These are phyloP conservation scores for Orthonevra nobilis DNA, from an alignment of 2,888 invertebrate genomes.

Conservation along the genomic window DNA sequence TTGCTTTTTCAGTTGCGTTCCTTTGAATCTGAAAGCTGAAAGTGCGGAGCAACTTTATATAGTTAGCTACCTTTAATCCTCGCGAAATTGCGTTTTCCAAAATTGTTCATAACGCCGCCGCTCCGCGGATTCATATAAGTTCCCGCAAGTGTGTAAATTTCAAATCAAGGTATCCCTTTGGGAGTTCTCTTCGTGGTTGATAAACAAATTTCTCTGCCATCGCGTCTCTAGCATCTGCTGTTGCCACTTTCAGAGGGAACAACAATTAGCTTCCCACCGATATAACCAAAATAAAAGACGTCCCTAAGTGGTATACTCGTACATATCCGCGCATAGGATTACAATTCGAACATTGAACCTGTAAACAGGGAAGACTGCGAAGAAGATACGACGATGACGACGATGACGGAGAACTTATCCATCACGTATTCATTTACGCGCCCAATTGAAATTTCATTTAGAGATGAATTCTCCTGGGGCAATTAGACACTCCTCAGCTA, in stretches of 20 bases:
- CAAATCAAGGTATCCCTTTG: slow-evolving; percentile 6
- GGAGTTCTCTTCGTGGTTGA: background rate
- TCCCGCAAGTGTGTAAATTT: slow-evolving; percentile 48
- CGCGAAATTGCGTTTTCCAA: slow-evolving; percentile 39
- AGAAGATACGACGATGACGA: no score
- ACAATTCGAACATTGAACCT: slow-evolving; percentile 26
- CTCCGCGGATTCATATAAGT: no score
- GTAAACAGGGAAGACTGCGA: background rate
- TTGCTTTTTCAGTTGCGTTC: slow-evolving; percentile 7
- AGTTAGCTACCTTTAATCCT: slow-evolving; percentile 42
- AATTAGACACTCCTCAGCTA: slow-evolving; percentile 56
- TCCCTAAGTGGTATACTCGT: background rate
- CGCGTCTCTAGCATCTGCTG: slow-evolving; percentile 11
- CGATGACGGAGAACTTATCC: slow-evolving; percentile 7
- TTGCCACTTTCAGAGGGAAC: slow-evolving; percentile 16
- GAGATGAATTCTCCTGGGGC: slow-evolving; percentile 60
- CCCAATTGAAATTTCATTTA: slow-evolving; percentile 62
- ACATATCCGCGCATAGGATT: slow-evolving; percentile 43
- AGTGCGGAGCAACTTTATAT: background rate
- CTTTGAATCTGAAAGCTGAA: background rate
- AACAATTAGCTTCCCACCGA: slow-evolving; percentile 27
- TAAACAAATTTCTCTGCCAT: background rate
- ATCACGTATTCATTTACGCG: slow-evolving; percentile 58
- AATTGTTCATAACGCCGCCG: slow-evolving; percentile 51
- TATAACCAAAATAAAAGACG: slow-evolving; percentile 6